Conservation (phyloP, 2,113 vertebrate species). For the Clinocottus analis region DNA sequence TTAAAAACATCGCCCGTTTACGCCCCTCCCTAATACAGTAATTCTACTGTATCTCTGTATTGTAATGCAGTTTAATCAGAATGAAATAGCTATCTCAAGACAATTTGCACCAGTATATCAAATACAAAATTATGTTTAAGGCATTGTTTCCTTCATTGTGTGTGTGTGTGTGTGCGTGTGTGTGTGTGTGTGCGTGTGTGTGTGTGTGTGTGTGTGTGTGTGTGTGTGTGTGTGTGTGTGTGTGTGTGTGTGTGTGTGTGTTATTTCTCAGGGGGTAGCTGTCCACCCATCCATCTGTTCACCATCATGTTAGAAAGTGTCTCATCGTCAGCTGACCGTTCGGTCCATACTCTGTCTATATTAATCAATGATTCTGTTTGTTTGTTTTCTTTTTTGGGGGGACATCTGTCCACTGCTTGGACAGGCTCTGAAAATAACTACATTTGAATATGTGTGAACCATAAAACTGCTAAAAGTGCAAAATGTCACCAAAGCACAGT, state of each 20-base stretch:
- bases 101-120: background rate
- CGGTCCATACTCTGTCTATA: constrained; percentile 62
- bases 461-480: background rate
- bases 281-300: constrained; percentile 50
- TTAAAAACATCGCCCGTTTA: too few species aligned
- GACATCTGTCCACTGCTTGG: background rate
- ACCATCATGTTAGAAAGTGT: constrained; percentile 43
- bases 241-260: background rate
- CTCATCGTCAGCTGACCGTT: constrained; percentile 49
- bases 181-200: constrained; percentile 7
- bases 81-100: too few species aligned
- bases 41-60: too few species aligned
- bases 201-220: background rate
- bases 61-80: too few species aligned
- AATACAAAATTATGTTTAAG: too few species aligned
- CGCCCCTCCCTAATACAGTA: too few species aligned
- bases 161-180: background rate
- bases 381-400: background rate
- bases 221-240: too few species aligned
- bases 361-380: constrained; percentile 65
- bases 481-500: too few species aligned
- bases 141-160: background rate
- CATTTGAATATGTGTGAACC: background rate
- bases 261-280: constrained; percentile 20
- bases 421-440: background rate